Evolutionary conservation across 2,113 vertebrate species (phyloP), one percentile per base, ranked within the genome.

Genomic region (Hiodon tergisus): DNA sequence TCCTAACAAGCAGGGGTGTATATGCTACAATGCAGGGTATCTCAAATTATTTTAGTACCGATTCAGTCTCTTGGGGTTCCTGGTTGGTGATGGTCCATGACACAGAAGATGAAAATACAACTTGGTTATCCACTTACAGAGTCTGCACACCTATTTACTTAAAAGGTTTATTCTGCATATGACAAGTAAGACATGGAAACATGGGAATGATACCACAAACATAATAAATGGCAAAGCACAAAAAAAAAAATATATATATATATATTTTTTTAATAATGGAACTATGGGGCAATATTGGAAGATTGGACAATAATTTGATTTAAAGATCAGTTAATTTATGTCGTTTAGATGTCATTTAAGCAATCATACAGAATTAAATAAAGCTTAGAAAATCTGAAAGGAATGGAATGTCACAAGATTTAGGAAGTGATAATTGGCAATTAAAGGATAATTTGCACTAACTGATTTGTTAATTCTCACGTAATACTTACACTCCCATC

Each of bases 401-500:
- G 31, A 31, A 31, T 31, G 31, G 31, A 31, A 31, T 31, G 31
- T 31, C 31, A 31, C 31, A 31, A 31, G 31, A 31, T 31, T 31
- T 31, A 31, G 31, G 31, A 31, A 31, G 31, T 31, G 31, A 31
- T 31, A 31, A 31, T 31, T 31, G 31, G 31, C 31, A 31, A 31
- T 31, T 31, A 31, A 31, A 31, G 31, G 31, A 0, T 31, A 31
- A 69, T 72, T 69, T 55, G 55, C 73, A 14, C 13, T 1, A 48
- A 47, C 8, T 57, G 65, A 7, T 59, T 6, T 5, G 5, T 6
- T 9, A n/a, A 47, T 46, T 10, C 54, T 67, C 4, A 8, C 14
- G 0, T 14, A 53, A 78, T 92, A 98, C 97, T 98, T 93, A 99
- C 97, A 80, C 92, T 92, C 80, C 92, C 92, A 2, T 99, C 97